Evolutionary conservation across 2,888 invertebrate species (phyloP).

Genomic region (Drosophila neotestacea): DNA sequence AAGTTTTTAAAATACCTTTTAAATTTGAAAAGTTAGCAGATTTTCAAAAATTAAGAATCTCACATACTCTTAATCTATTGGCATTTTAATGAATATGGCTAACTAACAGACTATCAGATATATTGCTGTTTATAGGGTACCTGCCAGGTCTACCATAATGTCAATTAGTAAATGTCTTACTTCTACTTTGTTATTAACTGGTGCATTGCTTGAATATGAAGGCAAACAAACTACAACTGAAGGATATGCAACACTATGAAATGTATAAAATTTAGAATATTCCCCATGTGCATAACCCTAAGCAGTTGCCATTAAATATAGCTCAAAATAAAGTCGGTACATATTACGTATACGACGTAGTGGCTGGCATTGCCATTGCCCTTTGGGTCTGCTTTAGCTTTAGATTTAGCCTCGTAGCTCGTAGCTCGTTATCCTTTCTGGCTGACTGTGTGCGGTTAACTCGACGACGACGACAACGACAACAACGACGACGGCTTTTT

Average conservation of each 20-base stretch:
- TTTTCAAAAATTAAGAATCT: too few species aligned
- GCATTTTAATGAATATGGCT: neutral
- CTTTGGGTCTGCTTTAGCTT: constrained; percentile 35
- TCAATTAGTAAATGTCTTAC: neutral
- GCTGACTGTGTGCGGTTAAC: constrained; percentile 29
- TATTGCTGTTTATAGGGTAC: neutral
- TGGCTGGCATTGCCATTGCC: constrained; percentile 28
- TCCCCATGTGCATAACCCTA: constrained; percentile 14
- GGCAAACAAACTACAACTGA: neutral
- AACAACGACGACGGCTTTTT: constrained; percentile 20
- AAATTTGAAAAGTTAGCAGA: too few species aligned
- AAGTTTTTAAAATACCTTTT: too few species aligned
- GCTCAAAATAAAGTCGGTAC: constrained; percentile 15
- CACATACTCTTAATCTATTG: too few species aligned
- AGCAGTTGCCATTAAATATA: constrained; percentile 31
- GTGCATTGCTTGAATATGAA: constrained; percentile 7
- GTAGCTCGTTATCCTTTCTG: constrained; percentile 40
- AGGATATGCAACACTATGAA: constrained; percentile 8
- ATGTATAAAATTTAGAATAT: constrained; percentile 29
- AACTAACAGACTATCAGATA: neutral
- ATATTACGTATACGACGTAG: constrained; percentile 18
- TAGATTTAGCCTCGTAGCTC: constrained; percentile 12
- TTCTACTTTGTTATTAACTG: constrained; percentile 1
- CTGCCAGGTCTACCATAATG: neutral
- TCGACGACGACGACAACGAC: constrained; percentile 14